Percentiles rank a stretch among this genome's conserved stretches.
Evolutionary conservation across 1,140 invertebrate species (phyloP).

Genomic region (Eurytemora carolleeae): DNA sequence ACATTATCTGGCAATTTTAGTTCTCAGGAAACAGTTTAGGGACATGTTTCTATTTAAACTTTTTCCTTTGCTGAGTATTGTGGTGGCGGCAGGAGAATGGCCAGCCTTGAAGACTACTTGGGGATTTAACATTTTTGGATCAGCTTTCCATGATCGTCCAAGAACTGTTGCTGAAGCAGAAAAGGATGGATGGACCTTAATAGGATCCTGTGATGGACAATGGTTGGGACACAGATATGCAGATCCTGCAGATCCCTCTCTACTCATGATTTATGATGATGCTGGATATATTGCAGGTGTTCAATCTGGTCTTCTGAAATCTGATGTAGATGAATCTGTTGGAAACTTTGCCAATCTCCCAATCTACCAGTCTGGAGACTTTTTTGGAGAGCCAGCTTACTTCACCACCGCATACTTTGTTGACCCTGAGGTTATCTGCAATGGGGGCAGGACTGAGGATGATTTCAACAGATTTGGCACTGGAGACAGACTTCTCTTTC

Average conservation of each 20-base stretch:
- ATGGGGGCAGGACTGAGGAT: background rate
- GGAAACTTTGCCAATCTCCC: background rate
- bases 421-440: constrained; percentile 6
- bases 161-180: too few relatives aligned
- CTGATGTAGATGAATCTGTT: background rate
- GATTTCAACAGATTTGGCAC: constrained; percentile 7
- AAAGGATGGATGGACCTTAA: too few relatives aligned
- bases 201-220: too few relatives aligned
- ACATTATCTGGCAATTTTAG: too few relatives aligned
- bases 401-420: constrained; percentile 12
- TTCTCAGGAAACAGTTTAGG: too few relatives aligned
- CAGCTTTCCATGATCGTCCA: too few relatives aligned
- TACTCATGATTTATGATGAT: constrained; percentile 6
- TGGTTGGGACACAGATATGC: too few relatives aligned
- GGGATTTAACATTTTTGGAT: too few relatives aligned
- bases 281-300: constrained; percentile 11
- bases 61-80: too few relatives aligned
- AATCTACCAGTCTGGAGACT: background rate
- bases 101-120: too few relatives aligned
- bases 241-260: background rate
- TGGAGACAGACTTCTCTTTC: constrained; percentile 1
- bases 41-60: too few relatives aligned
- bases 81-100: too few relatives aligned
- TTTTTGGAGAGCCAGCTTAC: constrained; percentile 2
- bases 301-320: constrained; percentile 1